Conservation (phyloP, 2,888 invertebrate genomes). For the Acanthosoma haemorrhoidale region DNA sequence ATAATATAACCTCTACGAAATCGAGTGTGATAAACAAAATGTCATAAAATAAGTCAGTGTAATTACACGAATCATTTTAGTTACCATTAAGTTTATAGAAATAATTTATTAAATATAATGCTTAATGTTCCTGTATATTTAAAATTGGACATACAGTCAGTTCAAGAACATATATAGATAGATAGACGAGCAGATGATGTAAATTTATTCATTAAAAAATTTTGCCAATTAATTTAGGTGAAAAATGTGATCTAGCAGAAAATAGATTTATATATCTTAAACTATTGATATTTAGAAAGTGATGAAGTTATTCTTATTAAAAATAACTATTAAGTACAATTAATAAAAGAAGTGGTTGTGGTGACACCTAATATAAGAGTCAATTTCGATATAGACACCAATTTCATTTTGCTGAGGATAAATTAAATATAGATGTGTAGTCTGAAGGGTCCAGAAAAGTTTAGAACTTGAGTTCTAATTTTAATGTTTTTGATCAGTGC, state of each 20-base stretch:
- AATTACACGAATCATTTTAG: not conserved
- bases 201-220: not conserved
- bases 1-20: no score
- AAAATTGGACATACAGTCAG: not conserved
- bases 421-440: not conserved
- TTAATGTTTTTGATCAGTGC: not conserved
- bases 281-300: not conserved
- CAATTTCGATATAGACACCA: not conserved
- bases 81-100: not conserved
- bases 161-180: no score
- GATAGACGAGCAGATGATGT: not conserved
- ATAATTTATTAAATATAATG: slow-evolving; percentile 3
- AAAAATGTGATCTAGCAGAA: not conserved
- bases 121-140: slow-evolving; percentile 2
- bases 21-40: no score
- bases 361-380: not conserved
- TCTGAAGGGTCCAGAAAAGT: not conserved
- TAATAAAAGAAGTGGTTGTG: not conserved
- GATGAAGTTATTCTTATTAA: not conserved
- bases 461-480: not conserved
- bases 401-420: not conserved
- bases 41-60: not conserved
- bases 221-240: not conserved
- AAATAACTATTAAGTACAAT: not conserved
- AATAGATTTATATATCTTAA: not conserved